Conservation (phyloP, 2,888 invertebrate species). For the Electrophaes corylata region DNA sequence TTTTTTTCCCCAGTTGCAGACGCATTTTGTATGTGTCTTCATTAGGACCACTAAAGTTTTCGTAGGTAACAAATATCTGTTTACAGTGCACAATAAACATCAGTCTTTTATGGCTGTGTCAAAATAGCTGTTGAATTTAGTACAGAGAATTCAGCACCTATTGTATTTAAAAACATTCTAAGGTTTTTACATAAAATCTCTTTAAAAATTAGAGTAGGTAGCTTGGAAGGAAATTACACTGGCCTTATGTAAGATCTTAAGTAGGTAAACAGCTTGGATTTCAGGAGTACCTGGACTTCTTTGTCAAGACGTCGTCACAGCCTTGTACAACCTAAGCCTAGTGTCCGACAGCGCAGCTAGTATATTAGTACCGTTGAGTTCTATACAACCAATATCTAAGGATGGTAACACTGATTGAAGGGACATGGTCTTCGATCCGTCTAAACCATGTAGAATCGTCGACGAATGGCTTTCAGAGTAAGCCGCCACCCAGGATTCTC, state of each 20-base stretch:
- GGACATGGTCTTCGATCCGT: slow-evolving; percentile 72
- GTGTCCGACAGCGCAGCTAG: slow-evolving; percentile 87
- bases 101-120: not conserved
- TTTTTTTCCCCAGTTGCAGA: not conserved
- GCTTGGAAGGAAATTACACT: not conserved
- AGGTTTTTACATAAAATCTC: not conserved
- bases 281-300: not conserved
- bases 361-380: slow-evolving; percentile 78
- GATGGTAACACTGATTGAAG: slow-evolving; percentile 87
- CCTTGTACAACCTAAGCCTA: slow-evolving; percentile 85
- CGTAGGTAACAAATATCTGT: not conserved
- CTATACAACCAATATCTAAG: slow-evolving; percentile 87
- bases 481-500: slow-evolving; percentile 87
- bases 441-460: slow-evolving; percentile 86
- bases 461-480: slow-evolving; percentile 89
- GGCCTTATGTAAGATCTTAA: not conserved
- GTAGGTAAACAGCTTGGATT: not conserved
- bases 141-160: no score
- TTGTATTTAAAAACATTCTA: not conserved
- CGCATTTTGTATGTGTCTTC: not conserved
- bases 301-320: slow-evolving; percentile 15
- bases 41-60: not conserved
- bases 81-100: not conserved
- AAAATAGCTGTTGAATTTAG: no score
- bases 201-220: not conserved